Conservation (phyloP, 2,888 invertebrate species). For the Drosophila pseudotakahashii region DNA sequence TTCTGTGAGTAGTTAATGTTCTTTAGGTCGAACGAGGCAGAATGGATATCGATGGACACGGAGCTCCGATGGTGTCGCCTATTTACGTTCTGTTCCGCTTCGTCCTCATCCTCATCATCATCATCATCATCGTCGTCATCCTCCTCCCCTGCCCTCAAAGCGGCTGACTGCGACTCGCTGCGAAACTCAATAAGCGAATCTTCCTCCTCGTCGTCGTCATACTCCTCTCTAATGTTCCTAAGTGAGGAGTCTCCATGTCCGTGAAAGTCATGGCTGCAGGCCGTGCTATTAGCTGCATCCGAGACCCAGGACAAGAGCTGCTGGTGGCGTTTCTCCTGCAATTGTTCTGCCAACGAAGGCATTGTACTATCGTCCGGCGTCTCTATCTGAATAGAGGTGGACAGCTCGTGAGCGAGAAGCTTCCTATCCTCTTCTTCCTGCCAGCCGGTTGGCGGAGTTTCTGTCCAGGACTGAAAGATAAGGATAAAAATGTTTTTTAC, state of each 20-base stretch:
- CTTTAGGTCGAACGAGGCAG: conserved; percentile 72
- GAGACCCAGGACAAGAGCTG: conserved; percentile 76
- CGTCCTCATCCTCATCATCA: conserved; percentile 20
- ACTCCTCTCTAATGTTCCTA: conserved; percentile 34
- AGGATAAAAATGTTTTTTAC: too few species aligned
- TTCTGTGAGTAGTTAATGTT: conserved; percentile 79
- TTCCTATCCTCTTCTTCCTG: conserved; percentile 91
- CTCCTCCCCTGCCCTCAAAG: conserved; percentile 49
- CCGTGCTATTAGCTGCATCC: conserved; percentile 71
- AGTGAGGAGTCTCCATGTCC: conserved; percentile 40
- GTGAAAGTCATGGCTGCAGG: conserved; percentile 60
- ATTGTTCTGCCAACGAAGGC: conserved; percentile 63
- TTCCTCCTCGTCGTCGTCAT: conserved; percentile 73
- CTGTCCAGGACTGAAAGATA: conserved; percentile 93
- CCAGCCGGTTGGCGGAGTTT: conserved; percentile 95
- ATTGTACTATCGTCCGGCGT: conserved; percentile 81
- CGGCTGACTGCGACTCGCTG: conserved; percentile 80
- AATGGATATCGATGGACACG: conserved; percentile 80
- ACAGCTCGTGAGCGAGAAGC: conserved; percentile 78
- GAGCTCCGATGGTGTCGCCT: conserved; percentile 45
- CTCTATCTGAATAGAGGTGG: conserved; percentile 84
- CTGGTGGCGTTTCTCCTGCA: conserved; percentile 66
- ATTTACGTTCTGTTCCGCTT: conserved; percentile 15
- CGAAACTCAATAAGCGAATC: conserved; percentile 82
- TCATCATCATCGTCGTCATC: conserved; percentile 30